phyloP scores from a whole-genome alignment of 2,113 vertebrate species.

The Heloderma charlesbogerti region DNA sequence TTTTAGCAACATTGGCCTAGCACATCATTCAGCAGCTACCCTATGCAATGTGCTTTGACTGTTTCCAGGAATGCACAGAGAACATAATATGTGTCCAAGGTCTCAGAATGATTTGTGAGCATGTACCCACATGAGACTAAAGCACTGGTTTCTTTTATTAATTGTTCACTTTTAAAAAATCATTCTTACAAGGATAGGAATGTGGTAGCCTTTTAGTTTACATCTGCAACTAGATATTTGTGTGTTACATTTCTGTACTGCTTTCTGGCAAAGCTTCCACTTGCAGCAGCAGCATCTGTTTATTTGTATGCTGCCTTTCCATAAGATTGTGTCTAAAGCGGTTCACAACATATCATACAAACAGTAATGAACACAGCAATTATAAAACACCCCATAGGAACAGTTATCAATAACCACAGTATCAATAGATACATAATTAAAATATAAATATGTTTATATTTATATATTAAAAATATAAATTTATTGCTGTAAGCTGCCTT shows the following conservation, averaged over 20 bases:
- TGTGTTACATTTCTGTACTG: background rate
- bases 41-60: background rate
- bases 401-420: background rate
- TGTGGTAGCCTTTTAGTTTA: background rate
- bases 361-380: background rate
- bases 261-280: background rate
- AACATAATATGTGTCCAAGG: background rate
- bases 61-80: background rate
- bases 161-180: constrained; percentile 18
- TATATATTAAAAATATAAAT: no score
- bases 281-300: background rate
- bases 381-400: background rate
- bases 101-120: background rate
- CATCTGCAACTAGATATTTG: background rate
- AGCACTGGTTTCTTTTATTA: constrained; percentile 22
- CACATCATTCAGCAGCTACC: background rate
- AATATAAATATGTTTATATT: no score
- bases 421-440: background rate
- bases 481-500: no score
- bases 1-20: background rate
- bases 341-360: background rate
- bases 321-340: background rate
- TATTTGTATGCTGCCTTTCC: no score
- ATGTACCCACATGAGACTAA: constrained; percentile 5
- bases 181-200: constrained; percentile 13